Conservation (phyloP, 1,140 invertebrate species). For the Zaprionus davidi region DNA sequence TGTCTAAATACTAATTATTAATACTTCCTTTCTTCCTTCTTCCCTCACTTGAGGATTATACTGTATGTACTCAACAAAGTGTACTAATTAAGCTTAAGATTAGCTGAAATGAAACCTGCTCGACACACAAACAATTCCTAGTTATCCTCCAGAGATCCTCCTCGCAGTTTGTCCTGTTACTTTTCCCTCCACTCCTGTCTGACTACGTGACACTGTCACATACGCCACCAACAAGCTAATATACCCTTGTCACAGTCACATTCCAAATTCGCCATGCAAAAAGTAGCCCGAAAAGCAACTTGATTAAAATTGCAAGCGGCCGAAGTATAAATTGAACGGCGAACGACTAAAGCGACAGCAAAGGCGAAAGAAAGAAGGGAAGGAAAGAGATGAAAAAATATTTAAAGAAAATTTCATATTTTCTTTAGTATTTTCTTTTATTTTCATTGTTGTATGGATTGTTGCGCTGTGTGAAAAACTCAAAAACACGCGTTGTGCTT, state of each 20-base stretch:
- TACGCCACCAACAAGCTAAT: neutral
- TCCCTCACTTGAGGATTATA: neutral
- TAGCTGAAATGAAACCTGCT: neutral
- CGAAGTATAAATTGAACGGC: constrained; percentile 13
- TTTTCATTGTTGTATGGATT: constrained; percentile 3
- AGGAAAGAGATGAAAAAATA: neutral
- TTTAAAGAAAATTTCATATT: constrained; percentile 4
- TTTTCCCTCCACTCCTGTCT: neutral
- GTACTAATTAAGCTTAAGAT: neutral
- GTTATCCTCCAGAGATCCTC: too few species aligned
- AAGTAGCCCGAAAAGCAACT: constrained; percentile 21
- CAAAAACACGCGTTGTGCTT: constrained; percentile 12
- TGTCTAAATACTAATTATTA: too few species aligned
- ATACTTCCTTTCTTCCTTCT: too few species aligned
- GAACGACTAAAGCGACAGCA: neutral
- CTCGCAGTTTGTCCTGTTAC: too few species aligned
- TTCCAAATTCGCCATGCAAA: neutral
- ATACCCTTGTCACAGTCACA: constrained; percentile 11
- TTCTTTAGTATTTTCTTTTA: constrained; percentile 4
- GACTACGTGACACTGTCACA: neutral
- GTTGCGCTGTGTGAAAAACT: constrained; percentile 9
- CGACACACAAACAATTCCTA: too few species aligned
- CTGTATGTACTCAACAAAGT: neutral
- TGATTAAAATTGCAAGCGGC: constrained; percentile 17
- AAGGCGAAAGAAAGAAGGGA: neutral